These are phyloP conservation scores for Troides aeacus DNA, from an alignment of 2,888 invertebrate species.

Conservation along the genomic window DNA sequence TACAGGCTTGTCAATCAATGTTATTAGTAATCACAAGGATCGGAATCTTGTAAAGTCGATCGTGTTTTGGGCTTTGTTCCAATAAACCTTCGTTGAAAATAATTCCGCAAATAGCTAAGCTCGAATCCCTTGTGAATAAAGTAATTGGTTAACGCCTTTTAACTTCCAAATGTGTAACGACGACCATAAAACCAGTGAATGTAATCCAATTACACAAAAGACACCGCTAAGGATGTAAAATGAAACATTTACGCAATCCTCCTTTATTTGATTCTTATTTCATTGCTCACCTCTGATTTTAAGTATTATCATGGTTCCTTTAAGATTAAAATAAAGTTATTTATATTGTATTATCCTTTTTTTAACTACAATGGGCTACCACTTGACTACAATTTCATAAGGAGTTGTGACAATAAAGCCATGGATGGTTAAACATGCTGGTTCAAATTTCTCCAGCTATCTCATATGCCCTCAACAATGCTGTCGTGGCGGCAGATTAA, in stretches of 20 bases:
- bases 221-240: constrained; percentile 26
- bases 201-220: constrained; percentile 26
- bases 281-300: neutral
- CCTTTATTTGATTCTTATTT: neutral
- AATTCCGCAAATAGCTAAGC: neutral
- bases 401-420: too few species aligned
- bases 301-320: neutral
- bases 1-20: neutral
- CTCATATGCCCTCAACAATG: too few species aligned
- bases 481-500: too few species aligned
- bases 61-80: neutral
- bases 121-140: constrained; percentile 2
- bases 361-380: too few species aligned
- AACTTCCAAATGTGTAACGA: constrained; percentile 14
- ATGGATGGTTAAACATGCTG: too few species aligned
- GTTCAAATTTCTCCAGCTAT: too few species aligned
- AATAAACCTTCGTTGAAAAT: neutral
- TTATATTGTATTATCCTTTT: neutral
- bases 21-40: neutral
- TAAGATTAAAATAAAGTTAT: neutral
- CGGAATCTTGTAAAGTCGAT: neutral
- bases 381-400: too few species aligned
- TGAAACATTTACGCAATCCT: constrained; percentile 15
- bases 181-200: constrained; percentile 23
- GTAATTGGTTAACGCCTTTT: constrained; percentile 15